Conservation (phyloP, 92 coral and sea anemone species). For the Phenganax stokvisi region DNA sequence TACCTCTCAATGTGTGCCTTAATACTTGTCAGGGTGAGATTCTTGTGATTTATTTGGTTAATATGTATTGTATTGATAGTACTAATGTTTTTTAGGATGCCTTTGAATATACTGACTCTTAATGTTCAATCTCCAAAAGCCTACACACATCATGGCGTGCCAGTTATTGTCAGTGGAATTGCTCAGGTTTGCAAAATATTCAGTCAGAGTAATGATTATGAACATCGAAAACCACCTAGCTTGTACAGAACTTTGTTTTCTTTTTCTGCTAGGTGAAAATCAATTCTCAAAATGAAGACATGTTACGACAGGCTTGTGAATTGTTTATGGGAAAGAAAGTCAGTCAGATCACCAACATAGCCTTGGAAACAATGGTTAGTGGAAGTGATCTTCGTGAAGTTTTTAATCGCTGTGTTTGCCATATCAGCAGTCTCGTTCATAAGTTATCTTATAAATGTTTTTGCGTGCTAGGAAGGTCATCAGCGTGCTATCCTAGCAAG, state of each 20-base stretch:
- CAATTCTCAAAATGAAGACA: slow-evolving; percentile 47
- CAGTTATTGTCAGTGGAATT: slow-evolving; percentile 52
- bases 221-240: neutral
- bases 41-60: neutral
- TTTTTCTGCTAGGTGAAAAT: slow-evolving; percentile 37
- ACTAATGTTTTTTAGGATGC: slow-evolving; percentile 30
- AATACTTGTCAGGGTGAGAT: neutral
- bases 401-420: neutral
- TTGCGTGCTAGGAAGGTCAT: slow-evolving; percentile 44
- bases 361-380: slow-evolving; percentile 47
- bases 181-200: slow-evolving; percentile 42
- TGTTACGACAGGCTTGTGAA: slow-evolving; percentile 45
- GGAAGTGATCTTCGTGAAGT: neutral
- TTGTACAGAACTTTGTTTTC: neutral
- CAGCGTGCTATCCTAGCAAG: slow-evolving; percentile 51
- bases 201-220: neutral
- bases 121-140: slow-evolving; percentile 47
- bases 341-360: slow-evolving; percentile 40
- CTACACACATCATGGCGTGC: slow-evolving; percentile 51
- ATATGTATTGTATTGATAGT: neutral
- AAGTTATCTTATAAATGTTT: neutral
- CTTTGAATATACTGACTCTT: slow-evolving; percentile 46
- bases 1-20: neutral
- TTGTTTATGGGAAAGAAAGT: slow-evolving; percentile 45
- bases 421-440: neutral